Evolutionary conservation across 2,888 invertebrate species (phyloP), one percentile per base, ranked within the genome.

Genomic region (Epinotia bilunana): DNA sequence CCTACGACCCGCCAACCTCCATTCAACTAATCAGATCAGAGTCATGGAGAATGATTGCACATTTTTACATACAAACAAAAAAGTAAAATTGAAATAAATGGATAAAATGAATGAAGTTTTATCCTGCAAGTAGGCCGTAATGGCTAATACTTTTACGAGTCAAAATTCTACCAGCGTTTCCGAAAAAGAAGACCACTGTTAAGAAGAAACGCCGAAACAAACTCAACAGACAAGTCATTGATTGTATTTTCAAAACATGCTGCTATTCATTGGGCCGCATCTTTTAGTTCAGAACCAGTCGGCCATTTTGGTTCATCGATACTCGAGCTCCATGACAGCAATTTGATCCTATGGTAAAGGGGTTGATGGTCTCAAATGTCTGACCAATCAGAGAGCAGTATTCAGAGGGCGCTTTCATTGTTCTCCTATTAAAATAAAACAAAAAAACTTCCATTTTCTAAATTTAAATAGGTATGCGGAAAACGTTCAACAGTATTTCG

Each of bases 281-380:
- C 63, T 39, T 69, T 43, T 71, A 73, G 67, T 69, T 71, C 73
- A 78, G 72, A 75, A 68, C 72, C 74, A 72, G 79, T 80, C 86
- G 81, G 85, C 85, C 86, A 86, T 86, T 81, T 85, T 85, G 80
- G 83, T 82, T 82, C 85, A 85, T 80, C 81, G 84, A 85, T 85
- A 84, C 81, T 80, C 78, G 77, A 80, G 83, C 82, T 85, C 85
- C 82, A 83, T 86, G 81, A 82, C 85, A 78, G 86, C 77, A 85
- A 86, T 78, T 71, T 79, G 83, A 86, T 80, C 83, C 82, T 77
- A 79, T 77, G 76, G 78, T 80, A 53, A 39, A 82, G 83, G 85
- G 85, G 85, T 83, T 83, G 82, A 80, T 80, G 80, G 82, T 82
- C 80, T 82, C 79, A 71, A 78, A 78, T 77, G 76, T 76, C 78